A percentile compares a stretch with the other conserved stretches of the same genome.
Evolutionary conservation across 2,113 vertebrate species (phyloP).

Genomic region (Oostethus manadensis): DNA sequence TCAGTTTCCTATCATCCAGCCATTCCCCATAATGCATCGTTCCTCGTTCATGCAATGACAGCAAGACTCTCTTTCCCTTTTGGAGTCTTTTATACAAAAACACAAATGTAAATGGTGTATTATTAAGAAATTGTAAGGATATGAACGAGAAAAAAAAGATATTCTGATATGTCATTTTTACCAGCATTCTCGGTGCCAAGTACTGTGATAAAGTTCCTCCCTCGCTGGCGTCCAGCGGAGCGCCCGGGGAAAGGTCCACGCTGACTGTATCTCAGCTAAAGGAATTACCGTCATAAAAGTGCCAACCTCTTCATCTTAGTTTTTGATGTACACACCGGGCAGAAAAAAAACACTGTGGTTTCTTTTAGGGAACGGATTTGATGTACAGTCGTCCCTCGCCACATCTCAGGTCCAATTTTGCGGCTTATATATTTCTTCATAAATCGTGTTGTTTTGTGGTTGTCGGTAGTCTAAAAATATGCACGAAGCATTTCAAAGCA

Average conservation of each 20-base stretch:
- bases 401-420: too few relatives aligned
- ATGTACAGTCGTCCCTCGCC: too few relatives aligned
- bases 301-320: conserved; percentile 70
- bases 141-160: conserved; percentile 69
- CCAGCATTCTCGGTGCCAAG: conserved; percentile 80
- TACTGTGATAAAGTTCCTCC: conserved; percentile 75
- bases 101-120: conserved; percentile 74
- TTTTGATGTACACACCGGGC: conserved; percentile 42
- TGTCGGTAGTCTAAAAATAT: too few relatives aligned
- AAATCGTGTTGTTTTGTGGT: too few relatives aligned
- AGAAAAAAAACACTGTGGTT: conserved; percentile 56
- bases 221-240: conserved; percentile 64
- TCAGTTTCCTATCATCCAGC: conserved; percentile 43
- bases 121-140: conserved; percentile 75
- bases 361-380: conserved; percentile 45
- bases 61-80: conserved; percentile 71
- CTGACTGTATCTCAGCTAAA: conserved; percentile 67
- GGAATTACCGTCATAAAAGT: conserved; percentile 75
- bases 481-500: too few relatives aligned
- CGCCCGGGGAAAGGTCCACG: conserved; percentile 56
- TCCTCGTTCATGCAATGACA: conserved; percentile 53
- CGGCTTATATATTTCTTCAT: background rate
- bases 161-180: conserved; percentile 80
- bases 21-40: conserved; percentile 26
- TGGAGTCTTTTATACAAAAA: conserved; percentile 77